Evolutionary conservation across 2,797 vertebrate species (phyloP), one percentile per base, ranked within the genome.

Genomic region (Alectoris magna): DNA sequence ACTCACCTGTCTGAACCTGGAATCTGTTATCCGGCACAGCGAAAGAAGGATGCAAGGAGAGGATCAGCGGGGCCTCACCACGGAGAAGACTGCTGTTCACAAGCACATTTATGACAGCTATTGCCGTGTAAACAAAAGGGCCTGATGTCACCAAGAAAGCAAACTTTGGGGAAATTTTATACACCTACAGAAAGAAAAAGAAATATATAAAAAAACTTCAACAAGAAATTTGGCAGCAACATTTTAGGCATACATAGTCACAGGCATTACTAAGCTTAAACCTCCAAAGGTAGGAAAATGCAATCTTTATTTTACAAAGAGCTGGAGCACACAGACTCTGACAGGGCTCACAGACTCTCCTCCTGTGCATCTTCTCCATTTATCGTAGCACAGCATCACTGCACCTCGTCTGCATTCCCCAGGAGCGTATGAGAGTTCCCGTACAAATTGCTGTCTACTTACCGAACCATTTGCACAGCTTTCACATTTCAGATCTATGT

Each of bases 111-210:
- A 99, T 98, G 91, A 99, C 98, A 2, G 99, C 98, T 79, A 99
- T 96, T n/a, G 99, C 98, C 2, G 98, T 99, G 97, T 98, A 99
- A 91, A 99, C 98, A 49, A 98, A 87, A 19, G 99, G 98, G 29
- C 99, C 99, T 0, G 99, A 99, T 41, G 99, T 99, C 5, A 98
- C 99, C 76, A 99, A 97, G 95, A 99, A 99, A 73, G 98, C 97
- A 91, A 99, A 99, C 90, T 97, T 98, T 14, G 98, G 98, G 1
- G 98, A 98, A 10, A 98, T 96, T 79, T 98, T 98, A 88, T 99
- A 98, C 90, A 99, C 98, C 99, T 99, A 94, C 8, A 49, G 59
- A 88, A 63, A 66, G 14, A 60, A 51, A 43, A 68, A 75, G 4
- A 58, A 49, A 69, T 34, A 49, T 7, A 27, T 11, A 73, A 91